Evolutionary conservation across 2,797 vertebrate genomes (phyloP).

Genomic region (Podargus strigoides): DNA sequence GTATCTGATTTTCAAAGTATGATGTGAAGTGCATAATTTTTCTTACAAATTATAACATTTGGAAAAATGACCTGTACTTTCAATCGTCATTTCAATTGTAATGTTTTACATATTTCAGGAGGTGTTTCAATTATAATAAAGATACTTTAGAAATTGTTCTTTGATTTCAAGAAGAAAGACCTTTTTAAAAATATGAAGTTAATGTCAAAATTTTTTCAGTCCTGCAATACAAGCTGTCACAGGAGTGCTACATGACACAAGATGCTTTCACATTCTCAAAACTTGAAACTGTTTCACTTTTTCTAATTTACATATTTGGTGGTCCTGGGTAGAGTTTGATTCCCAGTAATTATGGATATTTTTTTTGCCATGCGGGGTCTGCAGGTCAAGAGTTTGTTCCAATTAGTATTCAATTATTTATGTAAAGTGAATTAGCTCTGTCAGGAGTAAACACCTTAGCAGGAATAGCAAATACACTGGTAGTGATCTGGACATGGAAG

Average conservation of each 20-base stretch:
- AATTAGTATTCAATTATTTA: background rate
- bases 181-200: background rate
- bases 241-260: background rate
- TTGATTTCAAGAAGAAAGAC: background rate
- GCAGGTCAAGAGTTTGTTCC: background rate
- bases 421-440: background rate
- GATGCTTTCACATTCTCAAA: background rate
- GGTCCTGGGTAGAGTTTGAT: background rate
- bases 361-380: background rate
- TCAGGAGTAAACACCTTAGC: background rate
- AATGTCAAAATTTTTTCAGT: background rate
- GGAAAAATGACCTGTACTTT: no score
- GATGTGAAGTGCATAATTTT: background rate
- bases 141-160: background rate
- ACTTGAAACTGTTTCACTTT: background rate
- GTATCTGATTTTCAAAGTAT: background rate
- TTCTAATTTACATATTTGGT: background rate
- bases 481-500: background rate
- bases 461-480: background rate
- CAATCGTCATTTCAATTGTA: no score
- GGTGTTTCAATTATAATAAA: no score
- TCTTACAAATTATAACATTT: no score
- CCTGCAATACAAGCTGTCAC: background rate
- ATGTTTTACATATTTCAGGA: background rate
- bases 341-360: background rate